These are phyloP conservation scores for Drosophila mojavensis DNA, from an alignment of 1,140 invertebrate genomes.

Conservation along the genomic window DNA sequence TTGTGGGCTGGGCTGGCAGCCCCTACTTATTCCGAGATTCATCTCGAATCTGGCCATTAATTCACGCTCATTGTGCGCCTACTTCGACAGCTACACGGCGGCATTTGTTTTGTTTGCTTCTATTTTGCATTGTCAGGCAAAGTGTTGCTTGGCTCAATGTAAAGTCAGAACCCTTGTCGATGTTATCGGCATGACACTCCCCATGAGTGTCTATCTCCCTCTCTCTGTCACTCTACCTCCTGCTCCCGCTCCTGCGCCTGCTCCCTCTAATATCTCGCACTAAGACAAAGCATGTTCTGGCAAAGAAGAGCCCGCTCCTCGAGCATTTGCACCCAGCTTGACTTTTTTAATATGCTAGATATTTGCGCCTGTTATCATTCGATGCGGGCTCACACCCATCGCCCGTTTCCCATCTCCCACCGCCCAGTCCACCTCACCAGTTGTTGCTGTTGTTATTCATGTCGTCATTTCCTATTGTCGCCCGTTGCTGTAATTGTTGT, in stretches of 20 bases:
- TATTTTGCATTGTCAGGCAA: conserved; percentile 67
- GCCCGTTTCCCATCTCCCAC: conserved; percentile 31
- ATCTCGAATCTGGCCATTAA: conserved; percentile 74
- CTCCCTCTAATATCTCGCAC: conserved; percentile 30
- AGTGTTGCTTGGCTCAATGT: conserved; percentile 56
- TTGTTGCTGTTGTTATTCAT: conserved; percentile 73
- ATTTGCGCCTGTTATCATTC: conserved; percentile 76
- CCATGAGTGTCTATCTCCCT: conserved; percentile 28
- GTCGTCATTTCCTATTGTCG: conserved; percentile 81
- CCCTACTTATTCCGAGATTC: conserved; percentile 41
- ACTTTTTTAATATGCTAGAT: conserved; percentile 81
- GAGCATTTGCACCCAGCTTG: conserved; percentile 76
- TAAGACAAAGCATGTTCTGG: conserved; percentile 53
- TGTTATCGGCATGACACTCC: conserved; percentile 66
- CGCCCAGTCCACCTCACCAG: conserved; percentile 36
- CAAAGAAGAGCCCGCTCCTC: conserved; percentile 23
- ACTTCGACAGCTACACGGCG: conserved; percentile 46
- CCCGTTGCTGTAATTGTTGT: conserved; percentile 71
- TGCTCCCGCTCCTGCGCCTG: not conserved
- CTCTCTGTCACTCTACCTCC: not conserved
- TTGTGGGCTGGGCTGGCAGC: conserved; percentile 19
- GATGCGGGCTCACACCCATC: conserved; percentile 37
- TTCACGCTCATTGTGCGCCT: conserved; percentile 71
- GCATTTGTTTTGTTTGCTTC: conserved; percentile 36
- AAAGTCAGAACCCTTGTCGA: conserved; percentile 36